phyloP scores from a whole-genome alignment of 2,113 vertebrate genomes.

The Mirounga angustirostris region DNA sequence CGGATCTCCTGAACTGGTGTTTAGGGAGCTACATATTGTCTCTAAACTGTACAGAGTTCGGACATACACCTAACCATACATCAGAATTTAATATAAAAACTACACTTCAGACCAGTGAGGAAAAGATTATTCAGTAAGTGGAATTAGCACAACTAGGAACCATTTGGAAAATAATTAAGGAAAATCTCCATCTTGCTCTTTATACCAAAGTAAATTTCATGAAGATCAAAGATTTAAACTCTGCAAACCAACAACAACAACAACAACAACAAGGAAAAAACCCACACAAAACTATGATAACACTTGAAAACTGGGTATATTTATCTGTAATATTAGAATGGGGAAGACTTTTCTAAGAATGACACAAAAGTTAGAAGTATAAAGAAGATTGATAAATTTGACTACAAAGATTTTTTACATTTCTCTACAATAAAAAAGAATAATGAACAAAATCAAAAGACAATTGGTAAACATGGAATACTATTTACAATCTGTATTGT shows the following conservation, averaged over 20 bases:
- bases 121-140: neutral
- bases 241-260: neutral
- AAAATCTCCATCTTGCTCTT: neutral
- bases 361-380: neutral
- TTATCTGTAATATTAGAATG: neutral
- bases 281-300: neutral
- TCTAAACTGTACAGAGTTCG: neutral
- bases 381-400: neutral
- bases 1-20: neutral
- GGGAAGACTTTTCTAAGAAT: slow-evolving; percentile 29
- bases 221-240: slow-evolving; percentile 12
- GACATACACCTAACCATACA: neutral
- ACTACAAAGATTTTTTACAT: neutral
- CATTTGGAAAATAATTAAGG: neutral
- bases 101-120: neutral
- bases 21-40: neutral
- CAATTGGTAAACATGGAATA: neutral
- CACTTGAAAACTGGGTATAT: neutral
- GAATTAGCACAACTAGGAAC: neutral
- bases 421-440: neutral
- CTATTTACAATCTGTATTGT: neutral
- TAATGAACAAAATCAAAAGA: slow-evolving; percentile 34
- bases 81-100: neutral
- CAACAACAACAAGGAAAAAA: too few species aligned
- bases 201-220: slow-evolving; percentile 22